phyloP scores from a whole-genome alignment of 2,113 vertebrate genomes.

The Perognathus longimembris region DNA sequence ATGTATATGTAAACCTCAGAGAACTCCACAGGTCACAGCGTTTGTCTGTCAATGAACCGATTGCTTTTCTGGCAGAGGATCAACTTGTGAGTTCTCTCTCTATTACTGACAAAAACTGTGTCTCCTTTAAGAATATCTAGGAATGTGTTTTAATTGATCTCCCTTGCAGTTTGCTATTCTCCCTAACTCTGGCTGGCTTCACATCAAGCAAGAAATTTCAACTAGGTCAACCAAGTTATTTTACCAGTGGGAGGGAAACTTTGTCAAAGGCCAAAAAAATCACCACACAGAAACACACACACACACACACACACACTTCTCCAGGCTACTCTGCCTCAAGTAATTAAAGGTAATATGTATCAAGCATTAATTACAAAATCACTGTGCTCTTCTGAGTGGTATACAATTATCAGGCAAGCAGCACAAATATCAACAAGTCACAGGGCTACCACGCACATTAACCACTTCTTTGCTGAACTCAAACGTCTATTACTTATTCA shows the following conservation, averaged over 20 bases:
- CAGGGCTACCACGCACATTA: background rate
- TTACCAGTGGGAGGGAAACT: background rate
- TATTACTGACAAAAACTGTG: background rate
- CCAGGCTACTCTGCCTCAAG: background rate
- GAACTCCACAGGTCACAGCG: background rate
- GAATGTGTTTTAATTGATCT: background rate
- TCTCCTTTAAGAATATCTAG: background rate
- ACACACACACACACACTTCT: background rate
- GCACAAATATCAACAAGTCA: constrained; percentile 61
- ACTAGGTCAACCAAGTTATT: background rate
- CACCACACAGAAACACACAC: background rate
- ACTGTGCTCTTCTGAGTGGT: constrained; percentile 33
- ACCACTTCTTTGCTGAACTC: constrained; percentile 50
- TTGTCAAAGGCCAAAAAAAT: constrained; percentile 38
- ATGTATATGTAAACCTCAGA: background rate
- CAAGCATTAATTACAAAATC: constrained; percentile 68
- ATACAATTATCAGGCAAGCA: constrained; percentile 64
- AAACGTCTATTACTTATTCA: constrained; percentile 45
- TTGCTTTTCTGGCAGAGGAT: constrained; percentile 33
- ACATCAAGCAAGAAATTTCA: constrained; percentile 27
- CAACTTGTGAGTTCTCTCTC: background rate
- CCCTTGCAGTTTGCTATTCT: background rate
- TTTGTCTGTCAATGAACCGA: constrained; percentile 40
- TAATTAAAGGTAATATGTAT: constrained; percentile 68
- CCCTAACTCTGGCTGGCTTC: background rate